Conservation (phyloP, 1,140 invertebrate genomes). For the Dinoponera quadriceps region DNA sequence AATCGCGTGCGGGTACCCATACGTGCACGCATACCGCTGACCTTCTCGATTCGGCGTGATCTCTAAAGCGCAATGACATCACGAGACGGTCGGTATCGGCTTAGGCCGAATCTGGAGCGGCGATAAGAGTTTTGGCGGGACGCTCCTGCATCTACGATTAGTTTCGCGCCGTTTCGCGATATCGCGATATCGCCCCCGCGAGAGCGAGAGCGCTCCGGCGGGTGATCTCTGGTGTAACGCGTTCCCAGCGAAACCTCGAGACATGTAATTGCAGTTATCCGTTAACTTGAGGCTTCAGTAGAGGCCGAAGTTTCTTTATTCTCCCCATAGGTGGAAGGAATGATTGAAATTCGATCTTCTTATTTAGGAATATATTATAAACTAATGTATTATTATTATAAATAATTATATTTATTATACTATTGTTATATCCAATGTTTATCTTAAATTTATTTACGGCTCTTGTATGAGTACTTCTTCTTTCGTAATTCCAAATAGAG, state of each 20-base stretch:
- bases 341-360: too few species aligned
- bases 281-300: too few species aligned
- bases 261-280: neutral
- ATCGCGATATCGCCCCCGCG: neutral
- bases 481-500: too few species aligned
- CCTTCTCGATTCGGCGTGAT: constrained; percentile 49
- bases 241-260: neutral
- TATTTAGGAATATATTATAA: neutral
- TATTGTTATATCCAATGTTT: too few species aligned
- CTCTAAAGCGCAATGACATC: constrained; percentile 37
- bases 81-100: constrained; percentile 5
- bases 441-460: too few species aligned
- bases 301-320: too few species aligned
- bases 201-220: too few species aligned
- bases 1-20: neutral
- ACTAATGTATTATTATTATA: too few species aligned
- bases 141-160: constrained; percentile 10
- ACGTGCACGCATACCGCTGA: neutral
- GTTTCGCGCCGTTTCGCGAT: constrained; percentile 10
- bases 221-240: constrained; percentile 16
- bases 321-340: too few species aligned
- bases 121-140: constrained; percentile 36
- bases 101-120: neutral
- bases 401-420: too few species aligned
- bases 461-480: too few species aligned